Conservation (phyloP, 1,140 invertebrate species). For the Drosophila saltans region DNA sequence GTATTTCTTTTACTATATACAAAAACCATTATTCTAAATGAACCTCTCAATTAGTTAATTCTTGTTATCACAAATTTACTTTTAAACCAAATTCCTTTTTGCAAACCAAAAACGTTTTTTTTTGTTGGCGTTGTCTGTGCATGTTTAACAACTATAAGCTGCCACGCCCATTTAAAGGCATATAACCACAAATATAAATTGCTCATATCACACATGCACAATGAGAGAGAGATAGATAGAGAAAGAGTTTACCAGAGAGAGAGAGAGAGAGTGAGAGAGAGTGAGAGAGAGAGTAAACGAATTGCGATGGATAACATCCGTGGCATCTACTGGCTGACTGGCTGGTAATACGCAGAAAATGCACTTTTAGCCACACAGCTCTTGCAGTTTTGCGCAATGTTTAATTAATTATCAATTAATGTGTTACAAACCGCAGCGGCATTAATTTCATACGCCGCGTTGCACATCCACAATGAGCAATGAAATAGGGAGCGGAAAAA, state of each 20-base stretch:
- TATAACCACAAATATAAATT: not conserved
- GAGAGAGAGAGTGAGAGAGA: constrained; percentile 21
- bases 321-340: constrained; percentile 6
- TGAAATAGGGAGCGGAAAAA: constrained; percentile 15
- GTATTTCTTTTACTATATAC: too few species aligned
- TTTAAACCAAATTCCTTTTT: too few species aligned
- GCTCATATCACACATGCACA: not conserved
- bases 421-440: constrained; percentile 74
- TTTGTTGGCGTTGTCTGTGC: not conserved
- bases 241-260: not conserved
- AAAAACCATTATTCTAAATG: too few species aligned
- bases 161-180: constrained; percentile 29
- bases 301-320: constrained; percentile 17
- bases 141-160: constrained; percentile 37
- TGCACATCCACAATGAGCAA: constrained; percentile 62
- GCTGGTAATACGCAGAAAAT: constrained; percentile 34
- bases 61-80: too few species aligned
- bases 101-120: not conserved
- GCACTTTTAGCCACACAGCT: constrained; percentile 66
- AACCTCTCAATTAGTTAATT: too few species aligned
- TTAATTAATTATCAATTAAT: constrained; percentile 82
- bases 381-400: constrained; percentile 71
- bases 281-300: constrained; percentile 37
- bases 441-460: constrained; percentile 77
- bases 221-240: not conserved